Conservation (phyloP, 2,113 vertebrate genomes). For the Aphyosemion australe region DNA sequence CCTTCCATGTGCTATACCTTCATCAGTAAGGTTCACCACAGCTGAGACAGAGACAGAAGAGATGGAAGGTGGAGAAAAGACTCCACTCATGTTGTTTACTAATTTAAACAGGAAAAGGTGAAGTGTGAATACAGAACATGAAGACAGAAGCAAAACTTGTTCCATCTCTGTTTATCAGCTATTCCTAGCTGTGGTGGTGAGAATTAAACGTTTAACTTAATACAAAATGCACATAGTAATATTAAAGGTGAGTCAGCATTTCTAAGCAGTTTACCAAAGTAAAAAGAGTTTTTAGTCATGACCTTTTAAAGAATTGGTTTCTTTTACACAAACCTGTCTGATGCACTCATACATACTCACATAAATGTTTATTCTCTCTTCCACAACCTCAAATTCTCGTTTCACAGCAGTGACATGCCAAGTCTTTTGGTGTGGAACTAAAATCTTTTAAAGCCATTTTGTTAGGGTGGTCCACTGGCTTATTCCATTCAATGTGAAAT, state of each 20-base stretch:
- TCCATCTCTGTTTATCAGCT: not conserved
- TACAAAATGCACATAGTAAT: constrained; percentile 48
- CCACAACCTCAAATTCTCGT: constrained; percentile 26
- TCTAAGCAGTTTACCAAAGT: constrained; percentile 49
- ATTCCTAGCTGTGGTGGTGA: constrained; percentile 8
- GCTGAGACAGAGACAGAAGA: not conserved
- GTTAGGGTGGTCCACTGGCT: constrained; percentile 59
- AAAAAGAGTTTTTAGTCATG: constrained; percentile 60
- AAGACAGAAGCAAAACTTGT: not conserved
- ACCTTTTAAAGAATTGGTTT: constrained; percentile 60
- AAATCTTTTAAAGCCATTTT: constrained; percentile 70
- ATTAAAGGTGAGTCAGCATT: constrained; percentile 38
- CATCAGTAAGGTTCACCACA: constrained; percentile 3
- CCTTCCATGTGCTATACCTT: constrained; percentile 11
- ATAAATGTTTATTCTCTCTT: constrained; percentile 5
- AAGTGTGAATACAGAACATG: not conserved
- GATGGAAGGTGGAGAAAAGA: not conserved
- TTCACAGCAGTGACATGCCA: constrained; percentile 33
- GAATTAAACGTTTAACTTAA: constrained; percentile 18
- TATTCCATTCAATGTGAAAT: constrained; percentile 72
- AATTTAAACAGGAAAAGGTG: not conserved
- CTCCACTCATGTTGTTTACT: too few species aligned
- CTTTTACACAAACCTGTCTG: constrained; percentile 39
- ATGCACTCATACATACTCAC: constrained; percentile 11
- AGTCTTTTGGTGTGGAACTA: constrained; percentile 58